phyloP scores from a whole-genome alignment of 2,113 vertebrate genomes.

The Myotis davidii region DNA sequence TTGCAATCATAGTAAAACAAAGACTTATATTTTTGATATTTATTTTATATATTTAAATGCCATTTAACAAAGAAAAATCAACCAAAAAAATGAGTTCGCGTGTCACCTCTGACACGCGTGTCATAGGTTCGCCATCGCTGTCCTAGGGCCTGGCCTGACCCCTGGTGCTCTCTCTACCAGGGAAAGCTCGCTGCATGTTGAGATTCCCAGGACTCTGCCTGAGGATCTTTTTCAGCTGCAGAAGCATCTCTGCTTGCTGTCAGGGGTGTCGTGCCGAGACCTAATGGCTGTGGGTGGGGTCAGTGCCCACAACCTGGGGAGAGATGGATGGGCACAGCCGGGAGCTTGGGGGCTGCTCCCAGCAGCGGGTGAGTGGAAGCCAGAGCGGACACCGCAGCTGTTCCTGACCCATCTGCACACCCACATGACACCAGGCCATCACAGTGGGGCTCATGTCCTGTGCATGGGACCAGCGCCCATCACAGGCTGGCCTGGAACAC shows the following conservation, averaged over 20 bases:
- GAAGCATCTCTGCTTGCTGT: background rate
- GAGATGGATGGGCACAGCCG: background rate
- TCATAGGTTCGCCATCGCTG: too few relatives aligned
- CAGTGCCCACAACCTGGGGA: background rate
- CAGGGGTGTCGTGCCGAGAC: background rate
- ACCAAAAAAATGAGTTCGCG: too few relatives aligned
- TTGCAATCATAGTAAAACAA: too few relatives aligned
- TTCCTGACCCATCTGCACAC: background rate
- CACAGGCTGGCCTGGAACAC: background rate
- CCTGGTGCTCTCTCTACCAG: background rate
- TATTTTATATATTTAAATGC: too few relatives aligned
- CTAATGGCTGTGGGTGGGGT: background rate
- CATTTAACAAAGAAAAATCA: too few relatives aligned
- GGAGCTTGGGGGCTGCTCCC: background rate
- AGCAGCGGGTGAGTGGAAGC: background rate
- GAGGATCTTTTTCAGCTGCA: background rate
- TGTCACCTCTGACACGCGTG: too few relatives aligned
- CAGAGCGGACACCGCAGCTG: background rate
- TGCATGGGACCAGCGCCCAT: background rate
- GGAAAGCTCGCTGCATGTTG: background rate
- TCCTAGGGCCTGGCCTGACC: accelerated
- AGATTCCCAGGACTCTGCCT: background rate
- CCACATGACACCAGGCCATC: background rate
- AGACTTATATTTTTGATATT: too few relatives aligned
- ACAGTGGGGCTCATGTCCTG: background rate